Evolutionary conservation across 2,888 invertebrate genomes (phyloP), one percentile per base, ranked within the genome.

Genomic region (Eucriotettix oculatus): DNA sequence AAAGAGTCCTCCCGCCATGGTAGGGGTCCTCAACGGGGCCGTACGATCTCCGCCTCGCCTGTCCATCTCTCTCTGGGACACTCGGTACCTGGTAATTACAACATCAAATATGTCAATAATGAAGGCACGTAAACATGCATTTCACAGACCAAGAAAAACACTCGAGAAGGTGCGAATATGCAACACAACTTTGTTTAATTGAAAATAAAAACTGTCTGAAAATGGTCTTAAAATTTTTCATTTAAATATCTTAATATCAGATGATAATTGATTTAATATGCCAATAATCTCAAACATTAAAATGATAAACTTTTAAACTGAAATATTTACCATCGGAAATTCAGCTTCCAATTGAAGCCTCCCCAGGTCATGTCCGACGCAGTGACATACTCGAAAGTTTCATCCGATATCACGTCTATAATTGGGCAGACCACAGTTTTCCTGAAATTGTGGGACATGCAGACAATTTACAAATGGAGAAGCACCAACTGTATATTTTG

Each of bases 361-460:
- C 98, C 98, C 97, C 98, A 99, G 0, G 98, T 99, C 86, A 96
- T 95, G 73, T 99, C 98, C 1, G 96, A 96, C 1, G 98, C 98
- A 58, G 96, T 91, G 64, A 98, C 93, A 77, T 99, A 99, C 75
- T 98, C 97, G 75, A 99, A 99, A 9, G 94, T 94, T 69, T 98
- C 97, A 74, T 99, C 98, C 56, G 94, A 95, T 70, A 99, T 98
- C 61, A 99, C 96, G 75, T 99, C 99, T 68, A 99, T 98, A 67
- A 99, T 95, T 10, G 99, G 98, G 74, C 97, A 95, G 9, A 96
- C 97, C 55, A 99, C 96, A 0, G 93, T 90, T 65, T 86, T 89
- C 66, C 93, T 75, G 65, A 10, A 65, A 66, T 58, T 10, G 57
- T 62, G 60, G 60, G 41, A 60, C 44, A 42, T 43, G 42, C 43